phyloP scores from a whole-genome alignment of 2,888 invertebrate species.

The Agonum fuliginosum region DNA sequence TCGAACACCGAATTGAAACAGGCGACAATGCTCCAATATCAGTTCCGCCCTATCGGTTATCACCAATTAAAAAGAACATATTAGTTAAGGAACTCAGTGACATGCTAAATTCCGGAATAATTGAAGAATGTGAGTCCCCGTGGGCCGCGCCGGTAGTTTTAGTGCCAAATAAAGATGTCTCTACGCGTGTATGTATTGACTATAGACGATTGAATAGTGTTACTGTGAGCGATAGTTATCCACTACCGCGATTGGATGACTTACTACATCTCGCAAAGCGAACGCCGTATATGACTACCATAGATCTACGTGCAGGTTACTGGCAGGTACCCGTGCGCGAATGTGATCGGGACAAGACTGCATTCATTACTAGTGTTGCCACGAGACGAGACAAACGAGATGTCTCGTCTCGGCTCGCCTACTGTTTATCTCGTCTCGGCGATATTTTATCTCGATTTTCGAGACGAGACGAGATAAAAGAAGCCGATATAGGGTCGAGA shows the following conservation, averaged over 20 bases:
- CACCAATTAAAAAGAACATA: background rate
- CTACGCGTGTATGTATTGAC: background rate
- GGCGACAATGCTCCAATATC: background rate
- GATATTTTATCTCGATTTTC: too few species aligned
- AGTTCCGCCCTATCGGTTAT: background rate
- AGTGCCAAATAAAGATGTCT: background rate
- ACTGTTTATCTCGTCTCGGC: too few species aligned
- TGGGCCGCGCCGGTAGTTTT: constrained; percentile 7
- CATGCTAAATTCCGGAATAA: background rate
- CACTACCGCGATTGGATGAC: constrained; percentile 1
- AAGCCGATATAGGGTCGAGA: too few species aligned
- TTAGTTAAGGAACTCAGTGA: background rate
- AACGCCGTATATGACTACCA: constrained; percentile 24
- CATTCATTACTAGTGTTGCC: too few species aligned
- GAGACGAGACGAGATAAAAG: too few species aligned
- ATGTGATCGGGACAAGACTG: constrained; percentile 14
- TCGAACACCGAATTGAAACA: background rate
- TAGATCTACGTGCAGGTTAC: constrained; percentile 1
- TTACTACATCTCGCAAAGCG: background rate
- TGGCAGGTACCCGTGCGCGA: background rate
- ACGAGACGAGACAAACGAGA: too few species aligned
- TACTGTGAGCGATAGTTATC: constrained; percentile 3
- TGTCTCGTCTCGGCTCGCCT: too few species aligned
- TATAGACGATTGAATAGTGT: constrained; percentile 12
- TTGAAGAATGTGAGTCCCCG: constrained; percentile 21